Evolutionary conservation across 1,140 invertebrate genomes (phyloP).

Genomic region (Oedothorax gibbosus): DNA sequence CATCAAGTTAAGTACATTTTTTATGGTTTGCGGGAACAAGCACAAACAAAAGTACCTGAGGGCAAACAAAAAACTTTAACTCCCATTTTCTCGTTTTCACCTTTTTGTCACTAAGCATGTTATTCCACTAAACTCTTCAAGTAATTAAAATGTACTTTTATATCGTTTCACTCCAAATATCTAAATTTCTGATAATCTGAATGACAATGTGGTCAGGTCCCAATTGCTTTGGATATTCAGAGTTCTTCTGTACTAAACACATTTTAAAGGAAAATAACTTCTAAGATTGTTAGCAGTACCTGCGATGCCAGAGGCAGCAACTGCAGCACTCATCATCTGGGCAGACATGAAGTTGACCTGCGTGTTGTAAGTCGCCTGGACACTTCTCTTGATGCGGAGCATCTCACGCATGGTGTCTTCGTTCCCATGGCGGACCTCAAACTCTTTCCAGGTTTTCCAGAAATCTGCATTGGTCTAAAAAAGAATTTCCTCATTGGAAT

Average conservation of each 20-base stretch:
- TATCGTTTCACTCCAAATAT: no score
- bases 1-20: no score
- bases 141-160: no score
- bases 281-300: slow-evolving; percentile 11
- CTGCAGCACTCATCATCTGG: slow-evolving; percentile 86
- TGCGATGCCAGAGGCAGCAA: slow-evolving; percentile 69
- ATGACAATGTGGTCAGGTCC: no score
- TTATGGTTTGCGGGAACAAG: no score
- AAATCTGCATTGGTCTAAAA: slow-evolving; percentile 86
- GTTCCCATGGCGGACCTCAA: slow-evolving; percentile 99
- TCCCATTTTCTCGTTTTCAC: no score
- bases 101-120: no score
- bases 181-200: no score
- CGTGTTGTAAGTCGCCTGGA: slow-evolving; percentile 97
- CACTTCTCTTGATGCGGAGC: slow-evolving; percentile 96
- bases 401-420: slow-evolving; percentile 99
- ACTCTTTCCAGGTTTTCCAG: slow-evolving; percentile 99
- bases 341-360: slow-evolving; percentile 90
- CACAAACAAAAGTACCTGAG: no score
- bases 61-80: no score
- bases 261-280: not conserved
- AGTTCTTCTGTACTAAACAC: not conserved
- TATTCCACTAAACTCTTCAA: no score
- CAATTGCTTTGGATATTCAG: not conserved
- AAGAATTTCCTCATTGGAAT: not conserved